Evolutionary conservation across 2,888 invertebrate species (phyloP).

Genomic region (Lasioglossum lativentre): DNA sequence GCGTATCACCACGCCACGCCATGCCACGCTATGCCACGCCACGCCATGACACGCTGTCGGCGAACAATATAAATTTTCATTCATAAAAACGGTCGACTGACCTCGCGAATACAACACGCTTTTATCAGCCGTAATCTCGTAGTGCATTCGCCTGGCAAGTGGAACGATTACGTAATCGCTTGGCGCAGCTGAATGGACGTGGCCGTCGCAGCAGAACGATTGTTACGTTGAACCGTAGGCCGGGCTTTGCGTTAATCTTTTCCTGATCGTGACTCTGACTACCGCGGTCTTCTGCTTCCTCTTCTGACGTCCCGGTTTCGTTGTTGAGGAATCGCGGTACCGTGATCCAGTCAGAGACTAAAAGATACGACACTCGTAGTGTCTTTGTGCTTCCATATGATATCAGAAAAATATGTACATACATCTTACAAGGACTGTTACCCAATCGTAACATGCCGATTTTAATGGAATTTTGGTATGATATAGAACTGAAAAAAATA

Average conservation of each 20-base stretch:
- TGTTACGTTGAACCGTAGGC: constrained; percentile 43
- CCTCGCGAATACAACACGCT: constrained; percentile 74
- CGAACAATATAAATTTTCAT: constrained; percentile 77
- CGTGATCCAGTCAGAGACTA: background rate
- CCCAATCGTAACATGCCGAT: too few species aligned
- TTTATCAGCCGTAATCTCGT: constrained; percentile 79
- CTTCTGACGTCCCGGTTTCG: background rate
- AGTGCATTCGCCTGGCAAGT: constrained; percentile 74
- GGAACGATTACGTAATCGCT: constrained; percentile 63
- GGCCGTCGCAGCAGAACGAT: constrained; percentile 49
- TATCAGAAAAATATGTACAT: background rate
- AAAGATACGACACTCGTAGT: too few species aligned
- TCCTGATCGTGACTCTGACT: background rate
- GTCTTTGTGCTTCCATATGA: background rate
- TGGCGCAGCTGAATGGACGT: constrained; percentile 63
- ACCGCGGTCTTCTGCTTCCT: background rate
- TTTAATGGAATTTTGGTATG: too few species aligned
- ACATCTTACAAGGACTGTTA: too few species aligned
- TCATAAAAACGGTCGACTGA: constrained; percentile 75
- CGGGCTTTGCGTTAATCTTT: constrained; percentile 8
- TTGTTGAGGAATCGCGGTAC: background rate
- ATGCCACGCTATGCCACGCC: background rate
- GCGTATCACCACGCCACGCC: background rate
- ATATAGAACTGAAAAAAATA: too few species aligned
- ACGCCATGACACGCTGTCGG: constrained; percentile 13